Evolutionary conservation across 1,140 invertebrate species (phyloP).

Genomic region (Caenorhabditis latens): DNA sequence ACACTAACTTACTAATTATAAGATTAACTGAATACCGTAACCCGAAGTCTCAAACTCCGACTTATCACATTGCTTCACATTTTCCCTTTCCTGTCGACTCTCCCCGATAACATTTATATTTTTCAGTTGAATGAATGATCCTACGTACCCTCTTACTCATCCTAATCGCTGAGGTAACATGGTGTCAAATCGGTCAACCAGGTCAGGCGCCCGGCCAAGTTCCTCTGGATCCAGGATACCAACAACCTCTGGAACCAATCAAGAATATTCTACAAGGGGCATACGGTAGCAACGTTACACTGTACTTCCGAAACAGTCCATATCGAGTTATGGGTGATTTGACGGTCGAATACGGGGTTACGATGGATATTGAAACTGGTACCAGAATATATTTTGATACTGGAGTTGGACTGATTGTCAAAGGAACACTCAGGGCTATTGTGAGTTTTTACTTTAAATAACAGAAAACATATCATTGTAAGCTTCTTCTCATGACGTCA

Average conservation of each 20-base stretch:
- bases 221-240: slow-evolving; percentile 43
- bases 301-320: slow-evolving; percentile 76
- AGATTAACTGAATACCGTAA: no score
- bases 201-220: slow-evolving; percentile 38
- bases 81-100: background rate
- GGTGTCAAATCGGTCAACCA: slow-evolving; percentile 41
- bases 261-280: slow-evolving; percentile 74
- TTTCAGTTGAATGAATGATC: slow-evolving; percentile 53
- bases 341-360: slow-evolving; percentile 60
- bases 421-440: slow-evolving; percentile 72
- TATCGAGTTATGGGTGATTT: slow-evolving; percentile 68
- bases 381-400: slow-evolving; percentile 78
- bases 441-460: slow-evolving; percentile 65
- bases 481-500: no score
- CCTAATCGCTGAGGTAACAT: background rate
- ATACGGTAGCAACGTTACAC: slow-evolving; percentile 75
- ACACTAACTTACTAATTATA: no score
- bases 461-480: background rate
- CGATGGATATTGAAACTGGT: slow-evolving; percentile 75
- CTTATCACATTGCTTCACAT: no score
- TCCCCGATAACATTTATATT: background rate
- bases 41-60: no score
- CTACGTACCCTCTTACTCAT: slow-evolving; percentile 36
- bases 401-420: slow-evolving; percentile 76
- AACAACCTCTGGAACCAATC: slow-evolving; percentile 71